A percentile compares a stretch with the other conserved stretches of the same genome.
phyloP scores from a whole-genome alignment of 2,113 vertebrate genomes.

The Eclectus roratus region DNA sequence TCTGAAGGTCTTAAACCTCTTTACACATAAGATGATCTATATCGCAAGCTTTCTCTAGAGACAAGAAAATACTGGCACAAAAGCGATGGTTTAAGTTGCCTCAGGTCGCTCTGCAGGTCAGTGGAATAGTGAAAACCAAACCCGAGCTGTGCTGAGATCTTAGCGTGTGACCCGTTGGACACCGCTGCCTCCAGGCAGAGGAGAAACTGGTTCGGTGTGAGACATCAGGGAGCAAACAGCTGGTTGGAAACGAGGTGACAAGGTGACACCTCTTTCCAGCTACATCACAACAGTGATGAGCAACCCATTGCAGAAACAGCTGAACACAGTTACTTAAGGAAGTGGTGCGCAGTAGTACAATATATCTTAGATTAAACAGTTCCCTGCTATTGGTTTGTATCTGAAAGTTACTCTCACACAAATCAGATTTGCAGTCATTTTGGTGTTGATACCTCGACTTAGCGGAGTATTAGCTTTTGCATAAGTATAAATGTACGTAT shows the following conservation, averaged over 20 bases:
- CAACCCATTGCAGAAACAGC: neutral
- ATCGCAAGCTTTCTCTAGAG: neutral
- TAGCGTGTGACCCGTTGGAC: neutral
- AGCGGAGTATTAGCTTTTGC: neutral
- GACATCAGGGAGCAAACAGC: neutral
- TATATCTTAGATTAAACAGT: neutral
- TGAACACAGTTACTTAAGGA: neutral
- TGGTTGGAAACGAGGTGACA: neutral
- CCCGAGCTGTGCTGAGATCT: neutral
- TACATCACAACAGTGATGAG: neutral
- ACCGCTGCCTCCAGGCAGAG: neutral
- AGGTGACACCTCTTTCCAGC: neutral
- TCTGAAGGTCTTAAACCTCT: neutral
- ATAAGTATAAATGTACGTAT: rapidly evolving
- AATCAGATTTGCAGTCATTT: neutral
- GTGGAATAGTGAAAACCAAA: neutral
- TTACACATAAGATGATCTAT: neutral
- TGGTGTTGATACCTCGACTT: neutral
- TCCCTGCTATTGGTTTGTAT: neutral
- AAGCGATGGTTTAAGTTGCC: neutral
- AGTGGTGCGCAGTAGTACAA: rapidly evolving
- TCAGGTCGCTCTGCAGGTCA: neutral
- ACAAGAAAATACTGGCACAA: neutral
- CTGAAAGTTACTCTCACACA: neutral
- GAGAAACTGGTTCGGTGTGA: neutral